phyloP scores from a whole-genome alignment of 1,140 invertebrate genomes.

The Caenorhabditis briggsae region DNA sequence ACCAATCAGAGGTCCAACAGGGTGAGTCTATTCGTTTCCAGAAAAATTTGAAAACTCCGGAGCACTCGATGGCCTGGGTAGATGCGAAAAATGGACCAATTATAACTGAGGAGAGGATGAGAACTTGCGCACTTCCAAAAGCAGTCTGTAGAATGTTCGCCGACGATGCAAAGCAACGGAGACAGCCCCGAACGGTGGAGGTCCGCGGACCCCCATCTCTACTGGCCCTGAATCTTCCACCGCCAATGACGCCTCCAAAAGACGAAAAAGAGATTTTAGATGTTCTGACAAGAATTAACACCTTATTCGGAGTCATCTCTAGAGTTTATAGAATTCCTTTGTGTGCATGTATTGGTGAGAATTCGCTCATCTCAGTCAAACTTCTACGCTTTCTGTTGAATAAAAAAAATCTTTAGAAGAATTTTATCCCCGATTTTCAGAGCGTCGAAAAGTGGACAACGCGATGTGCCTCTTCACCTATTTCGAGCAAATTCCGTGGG shows the following conservation, averaged over 20 bases:
- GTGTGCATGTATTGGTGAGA: slow-evolving; percentile 32
- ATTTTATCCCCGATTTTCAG: neutral
- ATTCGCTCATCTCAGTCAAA: too few relatives aligned
- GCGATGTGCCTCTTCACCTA: slow-evolving; percentile 26
- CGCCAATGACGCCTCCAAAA: neutral
- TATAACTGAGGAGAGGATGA: neutral
- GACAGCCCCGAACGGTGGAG: too few relatives aligned
- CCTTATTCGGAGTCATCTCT: neutral
- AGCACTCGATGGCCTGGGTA: neutral
- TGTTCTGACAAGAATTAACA: neutral
- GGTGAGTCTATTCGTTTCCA: too few relatives aligned
- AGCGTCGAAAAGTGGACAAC: slow-evolving; percentile 12
- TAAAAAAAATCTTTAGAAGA: neutral
- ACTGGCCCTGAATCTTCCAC: neutral
- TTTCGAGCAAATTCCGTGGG: slow-evolving; percentile 6
- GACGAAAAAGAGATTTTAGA: slow-evolving; percentile 10
- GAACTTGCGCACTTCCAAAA: neutral
- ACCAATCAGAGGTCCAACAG: too few relatives aligned
- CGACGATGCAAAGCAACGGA: neutral
- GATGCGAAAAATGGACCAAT: neutral
- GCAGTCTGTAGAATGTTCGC: neutral
- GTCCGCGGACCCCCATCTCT: neutral
- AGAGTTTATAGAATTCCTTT: neutral
- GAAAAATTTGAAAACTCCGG: neutral
- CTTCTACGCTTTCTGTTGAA: neutral